Conservation (phyloP, 2,888 invertebrate species). For the Helleia helle region DNA sequence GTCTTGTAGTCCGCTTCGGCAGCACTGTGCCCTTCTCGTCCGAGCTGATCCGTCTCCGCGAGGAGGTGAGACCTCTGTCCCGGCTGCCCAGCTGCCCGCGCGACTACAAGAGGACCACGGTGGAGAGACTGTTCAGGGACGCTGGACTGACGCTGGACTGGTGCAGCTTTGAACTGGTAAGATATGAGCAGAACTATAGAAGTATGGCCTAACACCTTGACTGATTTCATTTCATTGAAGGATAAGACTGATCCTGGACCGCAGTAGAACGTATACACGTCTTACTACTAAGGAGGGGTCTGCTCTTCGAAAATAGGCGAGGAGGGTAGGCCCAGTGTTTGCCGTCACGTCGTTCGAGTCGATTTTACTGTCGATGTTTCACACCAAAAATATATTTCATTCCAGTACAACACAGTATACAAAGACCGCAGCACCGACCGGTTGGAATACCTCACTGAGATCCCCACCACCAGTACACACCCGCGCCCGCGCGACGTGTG, state of each 20-base stretch:
- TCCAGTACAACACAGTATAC: slow-evolving; percentile 60
- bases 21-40: slow-evolving; percentile 83
- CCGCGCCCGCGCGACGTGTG: slow-evolving; percentile 47
- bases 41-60: slow-evolving; percentile 79
- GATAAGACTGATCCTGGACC: too few relatives aligned
- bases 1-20: slow-evolving; percentile 87
- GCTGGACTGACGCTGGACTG: slow-evolving; percentile 88
- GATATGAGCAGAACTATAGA: too few relatives aligned
- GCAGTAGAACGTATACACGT: too few relatives aligned
- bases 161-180: slow-evolving; percentile 90
- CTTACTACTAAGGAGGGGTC: too few relatives aligned
- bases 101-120: slow-evolving; percentile 88
- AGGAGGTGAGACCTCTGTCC: slow-evolving; percentile 87
- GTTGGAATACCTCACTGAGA: slow-evolving; percentile 45
- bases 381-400: slow-evolving; percentile 10
- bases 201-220: too few relatives aligned
- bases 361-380: too few relatives aligned
- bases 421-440: slow-evolving; percentile 43
- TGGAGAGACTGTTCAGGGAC: slow-evolving; percentile 86
- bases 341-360: too few relatives aligned
- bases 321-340: too few relatives aligned
- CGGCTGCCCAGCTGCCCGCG: slow-evolving; percentile 85
- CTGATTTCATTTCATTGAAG: too few relatives aligned
- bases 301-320: too few relatives aligned
- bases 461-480: slow-evolving; percentile 32